Conservation (phyloP, 2,888 invertebrate genomes). For the Automeris io region DNA sequence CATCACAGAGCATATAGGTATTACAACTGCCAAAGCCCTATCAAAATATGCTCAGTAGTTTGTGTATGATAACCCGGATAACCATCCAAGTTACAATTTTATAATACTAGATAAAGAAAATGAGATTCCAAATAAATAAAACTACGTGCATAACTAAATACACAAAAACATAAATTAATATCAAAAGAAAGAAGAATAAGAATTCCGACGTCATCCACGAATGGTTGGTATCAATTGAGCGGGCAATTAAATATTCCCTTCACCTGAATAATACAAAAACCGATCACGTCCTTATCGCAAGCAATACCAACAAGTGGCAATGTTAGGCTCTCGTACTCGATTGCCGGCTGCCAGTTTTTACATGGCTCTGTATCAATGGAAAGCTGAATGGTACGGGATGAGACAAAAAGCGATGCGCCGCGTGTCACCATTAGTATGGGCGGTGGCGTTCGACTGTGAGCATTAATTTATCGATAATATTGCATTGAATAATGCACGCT, state of each 20-base stretch:
- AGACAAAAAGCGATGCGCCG: conserved; percentile 58
- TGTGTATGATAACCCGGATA: no score
- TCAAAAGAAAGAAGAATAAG: conserved; percentile 1
- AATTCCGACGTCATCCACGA: conserved; percentile 5
- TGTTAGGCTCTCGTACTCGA: conserved; percentile 49
- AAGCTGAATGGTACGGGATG: conserved; percentile 53
- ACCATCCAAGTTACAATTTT: no score
- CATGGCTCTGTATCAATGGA: conserved; percentile 60
- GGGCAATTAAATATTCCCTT: conserved; percentile 50
- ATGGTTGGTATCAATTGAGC: conserved; percentile 17
- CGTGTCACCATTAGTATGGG: conserved; percentile 74
- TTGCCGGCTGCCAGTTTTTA: conserved; percentile 54
- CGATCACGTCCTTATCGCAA: conserved; percentile 61
- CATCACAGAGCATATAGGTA: no score
- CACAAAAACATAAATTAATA: conserved; percentile 1
- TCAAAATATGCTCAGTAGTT: no score
- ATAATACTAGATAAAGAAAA: no score
- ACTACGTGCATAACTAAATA: no score
- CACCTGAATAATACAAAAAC: conserved; percentile 48
- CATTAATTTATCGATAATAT: conserved; percentile 73
- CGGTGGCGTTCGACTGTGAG: conserved; percentile 58
- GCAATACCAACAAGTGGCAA: conserved; percentile 46
- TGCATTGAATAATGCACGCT: conserved; percentile 66
- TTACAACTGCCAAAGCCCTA: no score
- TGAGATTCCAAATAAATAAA: no score